Percentiles rank a stretch among this genome's conserved stretches.
These are phyloP conservation scores for Danio jaintianensis DNA, from an alignment of 2,797 vertebrate species.

Conservation along the genomic window DNA sequence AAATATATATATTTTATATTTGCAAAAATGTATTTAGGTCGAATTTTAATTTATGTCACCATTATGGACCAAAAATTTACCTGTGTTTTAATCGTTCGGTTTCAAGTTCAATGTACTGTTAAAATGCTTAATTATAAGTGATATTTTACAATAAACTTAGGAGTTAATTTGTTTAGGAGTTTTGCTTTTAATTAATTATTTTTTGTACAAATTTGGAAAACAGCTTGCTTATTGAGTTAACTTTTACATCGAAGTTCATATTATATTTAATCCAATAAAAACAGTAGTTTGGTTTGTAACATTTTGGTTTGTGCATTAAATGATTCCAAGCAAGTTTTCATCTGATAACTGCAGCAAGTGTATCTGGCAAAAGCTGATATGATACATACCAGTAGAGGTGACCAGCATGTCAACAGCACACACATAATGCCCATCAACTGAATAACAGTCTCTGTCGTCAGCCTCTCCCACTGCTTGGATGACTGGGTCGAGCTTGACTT, in stretches of 20 bases:
- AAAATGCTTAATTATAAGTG: too few relatives aligned
- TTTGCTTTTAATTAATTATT: too few relatives aligned
- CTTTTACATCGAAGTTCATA: background rate
- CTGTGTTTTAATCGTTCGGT: background rate
- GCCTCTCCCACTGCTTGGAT: conserved; percentile 89
- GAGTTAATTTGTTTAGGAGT: too few relatives aligned
- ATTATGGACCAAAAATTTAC: background rate
- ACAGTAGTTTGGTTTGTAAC: background rate
- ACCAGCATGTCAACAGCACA: conserved; percentile 93
- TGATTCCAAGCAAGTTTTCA: background rate
- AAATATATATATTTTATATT: too few relatives aligned
- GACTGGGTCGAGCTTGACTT: conserved; percentile 78
- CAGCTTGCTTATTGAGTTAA: background rate
- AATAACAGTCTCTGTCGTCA: conserved; percentile 91
- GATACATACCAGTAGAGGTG: conserved; percentile 92
- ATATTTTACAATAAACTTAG: too few relatives aligned
- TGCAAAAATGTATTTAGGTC: background rate
- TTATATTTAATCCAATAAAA: background rate
- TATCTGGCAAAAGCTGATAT: conserved; percentile 34
- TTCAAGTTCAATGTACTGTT: too few relatives aligned
- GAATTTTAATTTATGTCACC: background rate
- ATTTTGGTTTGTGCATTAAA: background rate
- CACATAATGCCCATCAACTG: conserved; percentile 96
- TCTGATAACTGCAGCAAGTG: conserved; percentile 28
- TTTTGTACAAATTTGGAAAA: background rate